Base-by-base conservation (phyloP, 1,140 invertebrate genomes). In the Pogonus chalceus region DNA sequence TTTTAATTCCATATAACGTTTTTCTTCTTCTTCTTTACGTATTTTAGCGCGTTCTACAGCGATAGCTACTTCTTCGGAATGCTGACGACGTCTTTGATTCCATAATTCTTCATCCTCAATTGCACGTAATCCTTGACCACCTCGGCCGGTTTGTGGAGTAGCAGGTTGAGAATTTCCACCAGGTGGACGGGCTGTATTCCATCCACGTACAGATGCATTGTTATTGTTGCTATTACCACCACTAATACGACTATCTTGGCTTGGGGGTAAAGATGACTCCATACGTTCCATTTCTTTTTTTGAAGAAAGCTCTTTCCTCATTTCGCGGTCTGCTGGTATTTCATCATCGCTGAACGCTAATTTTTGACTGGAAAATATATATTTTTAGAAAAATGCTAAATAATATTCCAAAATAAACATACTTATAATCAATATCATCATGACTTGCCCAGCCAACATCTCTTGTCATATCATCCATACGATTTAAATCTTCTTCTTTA, bases 371-470 rank as follows among this genome's bases (percentile, higher is more conserved):
- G 53, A 74, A 75, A 60, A 60, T 57, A 59, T 35, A 54, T 22
- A 55, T 37, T 53, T 39, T 51, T 21, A 60, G 35, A 58, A 48
- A 12, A 35, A 56, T 20, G 1, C 9, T 35, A 12, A 23, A 54
- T 49, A 35, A 39, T 47, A 53, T 10, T 52, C 23, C 3, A 16
- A 58, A 37, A 23, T 20, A 21, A 49, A 74, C 74, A 74, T 64
- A 84, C 82, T 92, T 92, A 69, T 95, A 96, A 74, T 96, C 92
- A 66, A 96, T 91, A 67, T 94, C 90, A 69, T 92, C 90, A 57
- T 92, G 84, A 56, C 84, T 83, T 21, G 88, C 87, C 93, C 93
- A 96, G 51, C 90, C 90, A 61, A 88, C 84, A 65, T 92, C 90
- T 62, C 87, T 80, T 24, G 88, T 82, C 56, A 95, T 88, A 65